A percentile compares a stretch with the other conserved stretches of the same genome.
Conservation (phyloP, 2,113 vertebrate genomes). For the Pseudonaja textilis region DNA sequence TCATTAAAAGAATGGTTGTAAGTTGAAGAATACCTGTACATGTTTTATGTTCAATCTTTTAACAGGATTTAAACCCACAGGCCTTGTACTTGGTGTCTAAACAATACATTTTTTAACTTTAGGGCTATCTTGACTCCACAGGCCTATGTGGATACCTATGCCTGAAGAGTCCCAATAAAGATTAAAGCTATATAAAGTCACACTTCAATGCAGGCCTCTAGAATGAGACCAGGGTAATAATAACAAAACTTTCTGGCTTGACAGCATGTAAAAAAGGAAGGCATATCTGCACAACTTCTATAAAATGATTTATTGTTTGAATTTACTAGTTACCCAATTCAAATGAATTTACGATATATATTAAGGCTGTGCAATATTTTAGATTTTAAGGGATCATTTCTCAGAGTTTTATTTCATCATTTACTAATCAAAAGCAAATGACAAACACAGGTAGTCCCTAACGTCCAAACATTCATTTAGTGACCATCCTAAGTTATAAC, state of each 20-base stretch:
- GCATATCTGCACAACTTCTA: neutral
- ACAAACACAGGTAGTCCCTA: neutral
- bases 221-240: neutral
- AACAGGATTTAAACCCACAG: neutral
- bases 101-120: neutral
- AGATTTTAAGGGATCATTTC: neutral
- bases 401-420: neutral
- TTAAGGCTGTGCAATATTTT: neutral
- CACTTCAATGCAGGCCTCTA: neutral
- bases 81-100: neutral
- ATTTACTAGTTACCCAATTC: neutral
- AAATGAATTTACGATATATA: neutral
- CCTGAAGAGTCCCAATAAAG: neutral
- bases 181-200: neutral
- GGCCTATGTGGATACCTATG: neutral
- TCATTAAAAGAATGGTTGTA: too few relatives aligned
- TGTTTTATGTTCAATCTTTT: neutral
- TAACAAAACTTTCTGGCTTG: neutral
- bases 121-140: neutral
- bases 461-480: too few relatives aligned
- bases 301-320: neutral
- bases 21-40: neutral
- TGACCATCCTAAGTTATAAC: too few relatives aligned
- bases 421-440: neutral
- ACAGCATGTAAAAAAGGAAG: neutral